A percentile compares a stretch with the other conserved stretches of the same genome.
Conservation (phyloP, 2,888 invertebrate genomes). For the Eupithecia vulgata region DNA sequence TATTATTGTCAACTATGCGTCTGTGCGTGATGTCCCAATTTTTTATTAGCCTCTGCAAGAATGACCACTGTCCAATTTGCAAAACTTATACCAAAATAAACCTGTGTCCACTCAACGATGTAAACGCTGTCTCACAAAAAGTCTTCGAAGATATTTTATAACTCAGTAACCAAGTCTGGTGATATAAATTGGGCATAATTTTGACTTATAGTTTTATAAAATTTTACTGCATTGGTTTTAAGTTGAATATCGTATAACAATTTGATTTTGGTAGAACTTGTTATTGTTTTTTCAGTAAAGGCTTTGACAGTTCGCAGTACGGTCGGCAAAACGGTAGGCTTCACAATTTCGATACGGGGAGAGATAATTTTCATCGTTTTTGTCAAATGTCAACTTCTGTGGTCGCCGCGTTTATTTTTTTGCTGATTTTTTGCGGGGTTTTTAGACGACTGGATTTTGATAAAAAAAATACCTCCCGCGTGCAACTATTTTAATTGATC, state of each 20-base stretch:
- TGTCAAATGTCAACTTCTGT: constrained; percentile 83
- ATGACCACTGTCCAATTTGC: constrained; percentile 26
- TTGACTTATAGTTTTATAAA: neutral
- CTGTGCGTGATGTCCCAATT: neutral
- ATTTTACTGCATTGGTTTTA: constrained; percentile 36
- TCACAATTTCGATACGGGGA: constrained; percentile 74
- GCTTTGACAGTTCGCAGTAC: constrained; percentile 82
- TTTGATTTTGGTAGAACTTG: constrained; percentile 22
- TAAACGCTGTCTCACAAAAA: constrained; percentile 52
- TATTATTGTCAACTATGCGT: neutral
- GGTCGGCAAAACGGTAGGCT: constrained; percentile 79
- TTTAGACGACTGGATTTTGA: constrained; percentile 24
- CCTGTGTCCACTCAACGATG: constrained; percentile 47
- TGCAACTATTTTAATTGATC: neutral
- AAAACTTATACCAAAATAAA: constrained; percentile 35
- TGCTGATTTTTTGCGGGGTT: constrained; percentile 47
- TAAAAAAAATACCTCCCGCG: constrained; percentile 35
- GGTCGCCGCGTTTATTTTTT: constrained; percentile 65
- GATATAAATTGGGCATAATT: constrained; percentile 64
- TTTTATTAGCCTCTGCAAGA: constrained; percentile 28
- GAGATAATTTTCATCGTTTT: constrained; percentile 75
- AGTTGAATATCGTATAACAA: constrained; percentile 40
- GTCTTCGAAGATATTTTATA: constrained; percentile 69
- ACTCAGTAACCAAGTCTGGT: constrained; percentile 74
- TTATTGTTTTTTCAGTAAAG: constrained; percentile 61